These are phyloP conservation scores for Craniophora ligustri DNA, from an alignment of 2,888 invertebrate genomes.

Conservation along the genomic window DNA sequence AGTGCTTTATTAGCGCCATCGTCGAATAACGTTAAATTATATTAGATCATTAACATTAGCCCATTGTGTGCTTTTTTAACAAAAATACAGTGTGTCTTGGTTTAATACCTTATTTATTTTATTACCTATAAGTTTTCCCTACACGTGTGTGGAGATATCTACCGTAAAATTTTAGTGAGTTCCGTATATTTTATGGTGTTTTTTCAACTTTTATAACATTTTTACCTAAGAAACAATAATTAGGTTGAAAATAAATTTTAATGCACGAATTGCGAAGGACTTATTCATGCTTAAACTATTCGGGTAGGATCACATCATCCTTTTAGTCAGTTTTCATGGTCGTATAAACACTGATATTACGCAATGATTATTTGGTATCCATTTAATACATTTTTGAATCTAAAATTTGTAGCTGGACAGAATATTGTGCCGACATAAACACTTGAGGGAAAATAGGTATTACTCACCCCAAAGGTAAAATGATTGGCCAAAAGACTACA, in stretches of 20 bases:
- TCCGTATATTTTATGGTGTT: no score
- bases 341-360: neutral
- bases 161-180: no score
- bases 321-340: no score
- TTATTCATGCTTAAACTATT: no score
- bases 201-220: no score
- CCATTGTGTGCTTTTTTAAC: neutral
- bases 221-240: no score
- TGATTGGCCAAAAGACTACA: neutral
- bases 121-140: no score
- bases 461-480: slow-evolving; percentile 33
- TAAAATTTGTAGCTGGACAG: slow-evolving; percentile 1
- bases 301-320: no score
- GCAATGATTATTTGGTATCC: slow-evolving; percentile 8
- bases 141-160: neutral
- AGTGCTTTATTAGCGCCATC: slow-evolving; percentile 56
- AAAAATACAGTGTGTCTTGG: neutral
- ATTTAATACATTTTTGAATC: no score
- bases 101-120: neutral
- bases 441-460: slow-evolving; percentile 3
- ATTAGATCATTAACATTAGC: slow-evolving; percentile 12
- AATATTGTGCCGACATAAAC: neutral
- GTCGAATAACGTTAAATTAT: slow-evolving; percentile 19
- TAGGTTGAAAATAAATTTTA: no score
- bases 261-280: no score